Evolutionary conservation across 2,113 vertebrate genomes (phyloP).

Genomic region (Menidia beryllina): DNA sequence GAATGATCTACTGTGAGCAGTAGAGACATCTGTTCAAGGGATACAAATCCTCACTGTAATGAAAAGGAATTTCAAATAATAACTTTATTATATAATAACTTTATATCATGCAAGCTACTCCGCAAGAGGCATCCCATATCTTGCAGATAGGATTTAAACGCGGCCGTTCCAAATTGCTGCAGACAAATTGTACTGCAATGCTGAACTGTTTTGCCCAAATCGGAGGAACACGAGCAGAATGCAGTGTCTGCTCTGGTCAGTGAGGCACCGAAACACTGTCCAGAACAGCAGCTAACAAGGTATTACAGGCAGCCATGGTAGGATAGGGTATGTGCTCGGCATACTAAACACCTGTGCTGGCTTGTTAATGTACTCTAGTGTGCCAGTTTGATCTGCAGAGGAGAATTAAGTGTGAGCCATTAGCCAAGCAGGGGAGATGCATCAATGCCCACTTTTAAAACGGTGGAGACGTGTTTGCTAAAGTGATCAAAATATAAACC

Average conservation of each 20-base stretch:
- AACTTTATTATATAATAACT: no score
- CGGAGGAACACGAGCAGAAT: not conserved
- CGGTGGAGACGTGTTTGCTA: constrained; percentile 26
- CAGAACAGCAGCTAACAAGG: not conserved
- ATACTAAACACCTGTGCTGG: not conserved
- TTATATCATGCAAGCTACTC: not conserved
- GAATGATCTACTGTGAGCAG: no score
- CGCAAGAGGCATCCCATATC: not conserved
- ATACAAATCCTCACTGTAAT: constrained; percentile 1
- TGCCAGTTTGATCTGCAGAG: constrained; percentile 1
- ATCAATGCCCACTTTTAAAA: constrained; percentile 21
- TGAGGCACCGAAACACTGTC: constrained; percentile 1
- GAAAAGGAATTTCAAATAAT: not conserved
- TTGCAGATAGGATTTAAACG: constrained; percentile 18
- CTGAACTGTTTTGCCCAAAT: constrained; percentile 1
- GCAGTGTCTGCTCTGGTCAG: not conserved
- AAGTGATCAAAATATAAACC: constrained; percentile 20
- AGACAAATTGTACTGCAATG: not conserved
- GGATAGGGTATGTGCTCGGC: not conserved
- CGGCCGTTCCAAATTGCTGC: not conserved
- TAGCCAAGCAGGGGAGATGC: constrained; percentile 8
- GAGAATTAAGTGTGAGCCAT: constrained; percentile 10
- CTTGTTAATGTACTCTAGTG: not conserved
- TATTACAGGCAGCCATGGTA: not conserved
- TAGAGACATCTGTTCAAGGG: not conserved